Conservation (phyloP, 1,140 invertebrate genomes). For the Pemphigus obesinymphae region DNA sequence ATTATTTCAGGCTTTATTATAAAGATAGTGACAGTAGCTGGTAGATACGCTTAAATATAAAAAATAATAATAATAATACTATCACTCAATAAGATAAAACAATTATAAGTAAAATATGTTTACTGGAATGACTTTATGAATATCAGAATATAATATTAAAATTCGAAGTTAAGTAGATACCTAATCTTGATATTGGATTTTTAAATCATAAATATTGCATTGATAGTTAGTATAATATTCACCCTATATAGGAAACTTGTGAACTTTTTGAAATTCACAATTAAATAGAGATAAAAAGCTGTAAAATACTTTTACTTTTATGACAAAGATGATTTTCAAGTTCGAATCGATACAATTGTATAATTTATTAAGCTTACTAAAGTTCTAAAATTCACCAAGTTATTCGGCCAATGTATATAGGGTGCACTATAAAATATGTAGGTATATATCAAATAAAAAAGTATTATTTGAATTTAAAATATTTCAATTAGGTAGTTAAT, state of each 20-base stretch:
- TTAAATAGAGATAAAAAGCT: neutral
- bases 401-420: neutral
- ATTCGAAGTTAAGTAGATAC: no score
- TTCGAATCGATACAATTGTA: neutral
- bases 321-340: neutral
- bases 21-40: neutral
- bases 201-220: neutral
- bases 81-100: neutral
- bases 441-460: no score
- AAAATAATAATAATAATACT: neutral
- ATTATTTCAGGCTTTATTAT: constrained; percentile 1
- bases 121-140: neutral
- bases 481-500: no score
- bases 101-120: neutral
- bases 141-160: neutral
- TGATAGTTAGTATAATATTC: neutral
- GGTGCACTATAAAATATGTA: no score
- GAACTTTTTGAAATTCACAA: neutral
- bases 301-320: neutral
- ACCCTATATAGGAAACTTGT: neutral
- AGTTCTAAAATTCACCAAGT: neutral
- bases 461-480: no score
- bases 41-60: neutral
- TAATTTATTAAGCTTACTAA: neutral
- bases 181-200: neutral